Evolutionary conservation across 2,113 vertebrate species (phyloP), one percentile per base, ranked within the genome.

Genomic region (Sinocyclocheilus rhinocerous): DNA sequence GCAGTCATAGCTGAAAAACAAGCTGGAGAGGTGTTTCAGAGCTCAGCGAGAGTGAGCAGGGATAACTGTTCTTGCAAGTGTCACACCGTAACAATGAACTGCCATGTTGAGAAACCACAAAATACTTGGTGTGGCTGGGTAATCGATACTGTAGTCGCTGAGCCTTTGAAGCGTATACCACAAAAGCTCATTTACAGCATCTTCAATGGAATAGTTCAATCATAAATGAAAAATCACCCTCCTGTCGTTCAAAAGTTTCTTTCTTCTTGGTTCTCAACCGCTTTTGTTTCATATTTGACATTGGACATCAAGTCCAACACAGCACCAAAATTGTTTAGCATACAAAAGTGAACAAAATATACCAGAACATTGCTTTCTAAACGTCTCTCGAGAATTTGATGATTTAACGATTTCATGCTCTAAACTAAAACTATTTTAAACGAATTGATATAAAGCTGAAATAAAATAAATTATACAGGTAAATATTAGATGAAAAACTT

Each of bases 81-180:
- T 82, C 87, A 82, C 59, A 45, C 45, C 4, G 6, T 70, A 59
- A 76, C 84, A 67, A 70, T 65, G 24, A 72, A 77, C 59, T 69
- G 59, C 75, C 83, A 39, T 55, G 48, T 22, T 39, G 69, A 72
- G 33, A 76, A 86, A 86, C 42, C 57, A 81, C 65, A 76, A 80
- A 55, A 52, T 33, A 45, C 26, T 11, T 15, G 24, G 63, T 36
- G 16, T 0, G 7, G 50, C 26, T 3, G 42, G n/a, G 81, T 79
- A 81, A 84, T 86, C 85, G 26, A 70, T 84, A 84, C 81, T 76
- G 76, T 29, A 69, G 15, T 13, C n/a, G 67, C 75, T 73, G 52
- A 24, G 20, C 18, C 76, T 79, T 4, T 45, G 33, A 61, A 76
- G 85, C 12, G 11, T 39, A n/a, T 52, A 73, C 70, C 69, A 63